A percentile compares a stretch with the other conserved stretches of the same genome.
phyloP scores from a whole-genome alignment of 37 sponge, comb jelly and placozoan genomes.

The Lycopodina hypogea region DNA sequence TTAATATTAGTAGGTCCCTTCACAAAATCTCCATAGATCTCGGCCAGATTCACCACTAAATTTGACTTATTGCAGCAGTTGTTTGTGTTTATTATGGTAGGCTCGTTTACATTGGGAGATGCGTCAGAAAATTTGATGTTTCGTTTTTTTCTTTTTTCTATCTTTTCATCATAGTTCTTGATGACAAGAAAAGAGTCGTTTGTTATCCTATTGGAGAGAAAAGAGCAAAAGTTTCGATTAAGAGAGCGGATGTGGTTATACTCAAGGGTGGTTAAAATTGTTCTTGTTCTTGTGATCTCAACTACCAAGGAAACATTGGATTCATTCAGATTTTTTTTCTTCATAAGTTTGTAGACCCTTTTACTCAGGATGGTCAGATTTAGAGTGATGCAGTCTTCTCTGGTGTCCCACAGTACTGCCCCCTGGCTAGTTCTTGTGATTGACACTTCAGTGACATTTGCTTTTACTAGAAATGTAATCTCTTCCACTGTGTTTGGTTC shows the following conservation, averaged over 20 bases:
- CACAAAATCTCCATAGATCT: slow-evolving; percentile 10
- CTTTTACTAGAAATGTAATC: slow-evolving; percentile 1
- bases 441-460: neutral
- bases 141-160: neutral
- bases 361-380: slow-evolving; percentile 16
- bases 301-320: slow-evolving; percentile 7
- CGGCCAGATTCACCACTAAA: slow-evolving; percentile 18
- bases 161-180: slow-evolving; percentile 21
- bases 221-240: neutral
- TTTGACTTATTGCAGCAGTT: neutral
- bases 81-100: neutral
- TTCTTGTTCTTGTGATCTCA: neutral
- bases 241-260: neutral
- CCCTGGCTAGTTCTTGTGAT: neutral
- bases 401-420: slow-evolving; percentile 1
- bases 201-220: neutral
- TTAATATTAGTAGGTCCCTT: neutral
- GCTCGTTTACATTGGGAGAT: neutral
- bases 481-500: neutral
- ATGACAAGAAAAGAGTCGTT: slow-evolving; percentile 27
- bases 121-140: neutral
- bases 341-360: slow-evolving; percentile 1
- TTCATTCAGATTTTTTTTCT: neutral
- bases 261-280: no score
- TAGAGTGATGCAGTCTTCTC: slow-evolving; percentile 14